Evolutionary conservation across 1,140 invertebrate genomes (phyloP).

Genomic region (Oncopeltus fasciatus): DNA sequence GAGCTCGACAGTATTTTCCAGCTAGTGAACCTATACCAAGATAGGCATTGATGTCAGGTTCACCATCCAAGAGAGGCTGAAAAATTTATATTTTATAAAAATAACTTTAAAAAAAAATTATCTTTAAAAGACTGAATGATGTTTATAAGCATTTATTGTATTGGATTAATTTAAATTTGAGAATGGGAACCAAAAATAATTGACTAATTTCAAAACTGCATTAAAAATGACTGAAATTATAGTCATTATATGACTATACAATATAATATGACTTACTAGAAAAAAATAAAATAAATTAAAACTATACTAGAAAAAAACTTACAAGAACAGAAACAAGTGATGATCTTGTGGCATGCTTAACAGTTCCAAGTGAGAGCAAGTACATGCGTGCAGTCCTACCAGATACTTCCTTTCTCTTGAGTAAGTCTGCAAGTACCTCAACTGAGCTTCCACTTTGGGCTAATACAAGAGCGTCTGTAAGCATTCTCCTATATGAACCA

Average conservation of each 20-base stretch:
- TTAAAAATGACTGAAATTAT: no score
- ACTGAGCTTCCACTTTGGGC: constrained; percentile 60
- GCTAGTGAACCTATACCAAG: constrained; percentile 55
- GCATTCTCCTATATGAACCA: constrained; percentile 45
- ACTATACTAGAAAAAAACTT: constrained; percentile 31
- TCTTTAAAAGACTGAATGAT: no score
- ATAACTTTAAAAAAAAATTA: no score
- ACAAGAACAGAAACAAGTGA: constrained; percentile 50
- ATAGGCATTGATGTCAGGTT: constrained; percentile 45
- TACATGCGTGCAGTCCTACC: constrained; percentile 44
- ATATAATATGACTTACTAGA: no score
- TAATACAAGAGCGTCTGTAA: constrained; percentile 61
- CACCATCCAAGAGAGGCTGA: constrained; percentile 34
- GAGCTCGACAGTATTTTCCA: constrained; percentile 47
- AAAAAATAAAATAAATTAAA: no score
- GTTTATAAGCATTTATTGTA: no score
- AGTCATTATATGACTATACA: no score
- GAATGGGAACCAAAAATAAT: no score
- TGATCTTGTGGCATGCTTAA: constrained; percentile 53
- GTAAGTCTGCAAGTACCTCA: constrained; percentile 51
- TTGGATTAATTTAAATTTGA: no score
- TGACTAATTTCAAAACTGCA: no score
- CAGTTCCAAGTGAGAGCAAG: constrained; percentile 49
- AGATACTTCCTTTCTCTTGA: constrained; percentile 49
- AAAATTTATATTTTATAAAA: no score